Conservation (phyloP, 1,140 invertebrate species). For the Megalonaias nervosa region DNA sequence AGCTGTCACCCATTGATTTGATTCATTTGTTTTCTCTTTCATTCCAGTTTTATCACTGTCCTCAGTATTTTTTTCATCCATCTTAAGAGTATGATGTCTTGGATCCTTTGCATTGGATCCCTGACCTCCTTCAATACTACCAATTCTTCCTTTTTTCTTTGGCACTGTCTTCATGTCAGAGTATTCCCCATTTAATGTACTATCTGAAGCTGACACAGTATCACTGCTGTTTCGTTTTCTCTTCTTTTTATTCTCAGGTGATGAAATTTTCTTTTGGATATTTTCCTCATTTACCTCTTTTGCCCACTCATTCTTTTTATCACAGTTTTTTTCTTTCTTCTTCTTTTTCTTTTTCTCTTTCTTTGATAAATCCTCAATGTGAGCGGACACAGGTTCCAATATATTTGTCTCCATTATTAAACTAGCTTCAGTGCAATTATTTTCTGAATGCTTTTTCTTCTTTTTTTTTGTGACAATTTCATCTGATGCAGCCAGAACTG, state of each 20-base stretch:
- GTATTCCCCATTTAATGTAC: neutral
- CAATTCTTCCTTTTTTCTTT: neutral
- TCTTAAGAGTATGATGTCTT: neutral
- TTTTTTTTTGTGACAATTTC: neutral
- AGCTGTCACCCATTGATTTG: conserved; percentile 42
- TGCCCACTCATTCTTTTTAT: conserved; percentile 1
- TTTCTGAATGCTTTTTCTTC: neutral
- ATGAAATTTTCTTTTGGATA: neutral
- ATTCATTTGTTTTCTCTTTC: neutral
- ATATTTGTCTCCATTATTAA: neutral
- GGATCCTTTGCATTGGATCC: neutral
- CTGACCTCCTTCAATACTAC: conserved; percentile 1
- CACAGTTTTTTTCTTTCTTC: conserved; percentile 1
- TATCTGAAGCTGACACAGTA: neutral
- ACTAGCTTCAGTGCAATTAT: neutral
- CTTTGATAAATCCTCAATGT: neutral
- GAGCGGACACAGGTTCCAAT: neutral
- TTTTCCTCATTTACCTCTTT: neutral
- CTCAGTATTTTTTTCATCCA: neutral
- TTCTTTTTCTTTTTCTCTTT: conserved; percentile 10
- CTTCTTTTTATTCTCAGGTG: conserved; percentile 1
- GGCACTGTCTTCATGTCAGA: neutral
- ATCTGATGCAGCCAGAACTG: neutral
- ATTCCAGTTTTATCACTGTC: neutral
- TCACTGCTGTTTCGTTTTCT: neutral